Percentiles rank a stretch among this genome's conserved stretches.
Conservation (phyloP, 30 jellyfish, hydroid and myxozoan species). For the Cassiopea xamachana region DNA sequence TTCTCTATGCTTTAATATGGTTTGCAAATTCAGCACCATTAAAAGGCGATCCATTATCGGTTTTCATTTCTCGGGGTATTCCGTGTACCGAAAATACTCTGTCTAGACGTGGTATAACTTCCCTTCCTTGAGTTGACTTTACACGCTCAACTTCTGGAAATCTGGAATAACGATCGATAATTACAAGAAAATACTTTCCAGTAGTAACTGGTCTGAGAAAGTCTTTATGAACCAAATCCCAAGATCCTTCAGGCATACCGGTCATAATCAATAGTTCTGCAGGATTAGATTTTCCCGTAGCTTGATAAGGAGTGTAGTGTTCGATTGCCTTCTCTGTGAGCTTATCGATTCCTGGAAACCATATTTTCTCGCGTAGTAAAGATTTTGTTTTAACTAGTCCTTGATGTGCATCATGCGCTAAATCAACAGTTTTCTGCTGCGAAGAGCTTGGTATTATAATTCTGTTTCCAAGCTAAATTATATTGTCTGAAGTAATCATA, state of each 20-base stretch:
- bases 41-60: slow-evolving; percentile 25
- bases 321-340: not conserved
- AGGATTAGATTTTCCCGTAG: not conserved
- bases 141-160: not conserved
- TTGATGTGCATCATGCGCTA: not conserved
- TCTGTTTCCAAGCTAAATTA: not conserved
- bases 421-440: not conserved
- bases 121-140: not conserved
- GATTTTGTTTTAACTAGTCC: too few relatives aligned
- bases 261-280: not conserved
- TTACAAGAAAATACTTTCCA: not conserved
- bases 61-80: not conserved
- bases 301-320: not conserved
- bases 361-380: not conserved
- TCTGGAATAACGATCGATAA: not conserved
- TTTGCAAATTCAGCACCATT: slow-evolving; percentile 1
- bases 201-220: not conserved
- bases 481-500: not conserved
- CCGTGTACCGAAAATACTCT: not conserved
- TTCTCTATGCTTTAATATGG: slow-evolving; percentile 19
- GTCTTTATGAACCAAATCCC: not conserved
- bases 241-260: not conserved
- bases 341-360: not conserved
- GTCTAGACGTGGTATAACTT: not conserved
- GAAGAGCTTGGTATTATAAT: not conserved